These are phyloP conservation scores for Hexactinellida sp. DNA, from an alignment of 37 sponge, comb jelly and placozoan species.

Conservation along the genomic window DNA sequence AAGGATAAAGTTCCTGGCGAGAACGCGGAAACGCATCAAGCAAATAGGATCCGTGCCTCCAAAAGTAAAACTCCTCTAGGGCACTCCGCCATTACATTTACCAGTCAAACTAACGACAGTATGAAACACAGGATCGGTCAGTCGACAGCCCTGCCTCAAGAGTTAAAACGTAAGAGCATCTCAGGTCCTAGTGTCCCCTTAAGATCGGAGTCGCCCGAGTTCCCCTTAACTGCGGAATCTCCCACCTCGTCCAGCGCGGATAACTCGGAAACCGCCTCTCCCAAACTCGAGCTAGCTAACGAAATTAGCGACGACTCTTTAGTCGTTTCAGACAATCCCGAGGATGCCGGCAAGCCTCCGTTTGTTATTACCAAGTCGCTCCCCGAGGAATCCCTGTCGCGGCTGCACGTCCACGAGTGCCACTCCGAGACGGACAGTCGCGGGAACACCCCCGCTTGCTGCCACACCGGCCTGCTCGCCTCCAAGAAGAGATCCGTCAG, in stretches of 20 bases:
- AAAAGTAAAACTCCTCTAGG: neutral
- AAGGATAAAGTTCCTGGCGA: neutral
- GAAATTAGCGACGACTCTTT: neutral
- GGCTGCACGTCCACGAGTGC: neutral
- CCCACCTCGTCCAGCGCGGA: neutral
- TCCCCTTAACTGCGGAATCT: neutral
- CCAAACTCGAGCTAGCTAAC: neutral
- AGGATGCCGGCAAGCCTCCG: neutral
- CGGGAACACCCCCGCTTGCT: neutral
- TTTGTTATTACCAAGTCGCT: neutral
- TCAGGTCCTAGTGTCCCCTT: neutral
- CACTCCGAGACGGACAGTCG: neutral
- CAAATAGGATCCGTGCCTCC: neutral
- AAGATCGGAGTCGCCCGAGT: neutral
- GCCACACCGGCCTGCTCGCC: neutral
- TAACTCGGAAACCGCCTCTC: neutral
- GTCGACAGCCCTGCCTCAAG: too few relatives aligned
- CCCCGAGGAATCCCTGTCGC: neutral
- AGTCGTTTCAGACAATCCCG: neutral
- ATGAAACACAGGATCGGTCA: neutral
- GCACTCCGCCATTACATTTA: neutral
- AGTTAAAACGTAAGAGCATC: neutral
- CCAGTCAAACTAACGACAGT: neutral
- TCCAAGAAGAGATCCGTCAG: neutral
- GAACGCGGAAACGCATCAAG: neutral